Evolutionary conservation across 2,113 vertebrate genomes (phyloP), one percentile per base, ranked within the genome.

Genomic region (Diglossa brunneiventris): DNA sequence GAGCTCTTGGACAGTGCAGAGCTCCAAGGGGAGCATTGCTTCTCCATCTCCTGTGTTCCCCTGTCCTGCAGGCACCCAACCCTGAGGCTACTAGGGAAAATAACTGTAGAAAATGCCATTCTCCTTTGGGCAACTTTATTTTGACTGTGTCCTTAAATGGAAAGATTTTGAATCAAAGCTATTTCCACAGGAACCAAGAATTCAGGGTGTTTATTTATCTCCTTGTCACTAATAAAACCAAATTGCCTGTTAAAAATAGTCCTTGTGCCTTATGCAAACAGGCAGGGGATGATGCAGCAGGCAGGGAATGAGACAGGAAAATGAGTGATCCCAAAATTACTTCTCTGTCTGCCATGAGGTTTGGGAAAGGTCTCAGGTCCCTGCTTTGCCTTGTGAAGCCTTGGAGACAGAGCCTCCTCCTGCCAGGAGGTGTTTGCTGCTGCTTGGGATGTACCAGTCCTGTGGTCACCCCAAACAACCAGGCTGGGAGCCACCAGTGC

Each of bases 211-310:
- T 95, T 86, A 49, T 90, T 92, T 89, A 69, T 81, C 47, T 92
- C 39, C 39, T 94, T 74, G 66, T 84, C 77, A 59, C 92, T 84
- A 86, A 81, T 63, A 89, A 94, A 94, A 87, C 42, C 61, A 87
- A 95, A 94, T 24, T 83, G 56, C 58, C 44, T 82, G 90, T 92
- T 78, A 84, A 92, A 94, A 94, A 72, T 52, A 89, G 87, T n/a
- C 22, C 39, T 49, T 55, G 42, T 89, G 80, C 62, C 68, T 87
- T 78, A n/a, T 74, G 77, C 56, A 84, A 58, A 62, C 77, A 76
- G 80, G 26, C 58, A 66, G 76, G n/a, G 63, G 33, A 77, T 74
- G 76, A 72, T 88, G 83, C 67, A 83, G 86, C 72, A 62, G 89
- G 55, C 19, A 13, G 44, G 61, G 67, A 85, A 92, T 30, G 76